Conservation (phyloP, 2,888 invertebrate species). For the Drosophila tanythrix region DNA sequence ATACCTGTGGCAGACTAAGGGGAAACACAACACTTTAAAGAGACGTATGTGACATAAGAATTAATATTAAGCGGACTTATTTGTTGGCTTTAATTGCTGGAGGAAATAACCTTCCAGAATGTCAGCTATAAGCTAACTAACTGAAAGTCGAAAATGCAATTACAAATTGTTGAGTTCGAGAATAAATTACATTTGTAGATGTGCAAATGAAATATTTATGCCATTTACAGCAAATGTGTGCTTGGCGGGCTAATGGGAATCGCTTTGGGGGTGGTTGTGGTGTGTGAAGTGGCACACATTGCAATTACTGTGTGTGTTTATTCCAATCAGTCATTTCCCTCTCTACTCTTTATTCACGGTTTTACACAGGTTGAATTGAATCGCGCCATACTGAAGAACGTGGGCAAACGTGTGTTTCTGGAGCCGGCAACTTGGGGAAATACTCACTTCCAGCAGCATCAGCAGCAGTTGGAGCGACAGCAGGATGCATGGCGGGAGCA, state of each 20-base stretch:
- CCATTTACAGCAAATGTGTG: constrained; percentile 25
- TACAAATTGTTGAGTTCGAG: constrained; percentile 16
- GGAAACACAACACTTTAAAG: neutral
- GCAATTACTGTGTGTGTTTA: constrained; percentile 1
- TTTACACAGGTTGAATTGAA: constrained; percentile 88
- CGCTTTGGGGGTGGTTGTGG: neutral
- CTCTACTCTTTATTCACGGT: constrained; percentile 35
- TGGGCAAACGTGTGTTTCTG: constrained; percentile 88
- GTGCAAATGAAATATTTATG: constrained; percentile 48
- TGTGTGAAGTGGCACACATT: constrained; percentile 7
- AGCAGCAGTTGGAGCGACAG: constrained; percentile 44
- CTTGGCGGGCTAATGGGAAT: neutral
- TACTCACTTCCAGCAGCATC: constrained; percentile 56
- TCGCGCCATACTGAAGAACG: constrained; percentile 90
- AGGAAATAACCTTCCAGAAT: neutral
- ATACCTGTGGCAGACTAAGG: neutral
- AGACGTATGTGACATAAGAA: neutral
- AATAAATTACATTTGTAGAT: constrained; percentile 36
- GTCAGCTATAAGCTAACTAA: neutral
- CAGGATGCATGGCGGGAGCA: constrained; percentile 48
- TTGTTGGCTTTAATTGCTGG: neutral
- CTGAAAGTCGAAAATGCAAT: constrained; percentile 41
- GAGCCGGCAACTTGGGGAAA: constrained; percentile 43
- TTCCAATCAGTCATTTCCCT: constrained; percentile 30
- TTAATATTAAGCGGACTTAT: neutral